Conservation (phyloP, 2,113 vertebrate species). For the Pachypanchax playfairii region DNA sequence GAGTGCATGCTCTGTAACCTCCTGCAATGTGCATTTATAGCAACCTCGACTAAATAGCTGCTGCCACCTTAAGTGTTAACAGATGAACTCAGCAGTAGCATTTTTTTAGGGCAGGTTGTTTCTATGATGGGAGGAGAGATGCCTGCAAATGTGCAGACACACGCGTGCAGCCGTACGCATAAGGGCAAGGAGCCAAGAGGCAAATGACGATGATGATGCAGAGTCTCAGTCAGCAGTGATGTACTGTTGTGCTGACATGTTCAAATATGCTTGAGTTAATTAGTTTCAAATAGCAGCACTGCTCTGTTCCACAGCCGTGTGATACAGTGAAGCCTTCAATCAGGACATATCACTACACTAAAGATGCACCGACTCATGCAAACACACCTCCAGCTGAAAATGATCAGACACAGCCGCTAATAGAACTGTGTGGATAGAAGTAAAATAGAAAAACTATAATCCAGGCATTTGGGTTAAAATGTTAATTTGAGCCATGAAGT, state of each 20-base stretch:
- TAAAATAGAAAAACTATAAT: constrained; percentile 80
- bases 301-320: constrained; percentile 28
- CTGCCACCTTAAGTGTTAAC: constrained; percentile 19
- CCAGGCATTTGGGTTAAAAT: constrained; percentile 78
- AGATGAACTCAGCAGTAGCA: constrained; percentile 29
- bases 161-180: constrained; percentile 34
- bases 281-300: constrained; percentile 64
- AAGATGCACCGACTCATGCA: constrained; percentile 6
- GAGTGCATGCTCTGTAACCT: neutral
- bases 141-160: constrained; percentile 33
- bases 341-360: constrained; percentile 17
- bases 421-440: constrained; percentile 63
- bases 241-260: constrained; percentile 65
- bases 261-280: constrained; percentile 70
- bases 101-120: constrained; percentile 45
- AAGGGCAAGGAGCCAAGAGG: constrained; percentile 60
- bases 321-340: constrained; percentile 19
- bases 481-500: constrained; percentile 75
- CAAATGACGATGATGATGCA: constrained; percentile 62
- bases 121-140: constrained; percentile 29
- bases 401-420: constrained; percentile 44
- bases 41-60: constrained; percentile 5
- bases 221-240: constrained; percentile 57
- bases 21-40: neutral
- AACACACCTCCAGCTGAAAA: constrained; percentile 47